A percentile compares a stretch with the other conserved stretches of the same genome.
These are phyloP conservation scores for Lycocerus yunnanus DNA, from an alignment of 2,888 invertebrate species.

Conservation along the genomic window DNA sequence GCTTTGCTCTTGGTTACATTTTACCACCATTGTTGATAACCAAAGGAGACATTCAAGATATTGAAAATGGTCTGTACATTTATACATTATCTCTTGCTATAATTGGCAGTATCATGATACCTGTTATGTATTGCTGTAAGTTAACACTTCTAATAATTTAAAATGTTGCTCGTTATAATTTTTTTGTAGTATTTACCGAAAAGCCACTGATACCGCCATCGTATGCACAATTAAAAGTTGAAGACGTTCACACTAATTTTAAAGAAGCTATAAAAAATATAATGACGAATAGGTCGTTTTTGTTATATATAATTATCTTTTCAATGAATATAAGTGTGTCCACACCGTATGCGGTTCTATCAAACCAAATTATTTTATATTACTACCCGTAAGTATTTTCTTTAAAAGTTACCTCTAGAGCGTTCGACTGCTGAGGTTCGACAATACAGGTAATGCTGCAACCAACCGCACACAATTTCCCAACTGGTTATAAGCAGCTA, in stretches of 20 bases:
- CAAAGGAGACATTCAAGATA: background rate
- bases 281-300: constrained; percentile 77
- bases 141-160: background rate
- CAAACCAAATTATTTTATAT: constrained; percentile 83
- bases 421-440: too few relatives aligned
- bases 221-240: constrained; percentile 78
- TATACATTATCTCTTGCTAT: background rate
- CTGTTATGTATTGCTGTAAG: background rate
- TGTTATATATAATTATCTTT: constrained; percentile 84
- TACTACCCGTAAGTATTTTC: constrained; percentile 85
- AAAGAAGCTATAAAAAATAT: constrained; percentile 74
- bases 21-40: background rate
- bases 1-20: background rate
- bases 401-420: too few relatives aligned
- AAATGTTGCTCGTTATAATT: background rate
- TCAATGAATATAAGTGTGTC: constrained; percentile 96
- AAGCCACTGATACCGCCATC: background rate
- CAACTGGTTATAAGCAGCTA: too few relatives aligned
- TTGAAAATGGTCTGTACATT: background rate
- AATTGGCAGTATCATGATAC: background rate
- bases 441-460: too few relatives aligned
- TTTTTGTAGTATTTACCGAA: background rate
- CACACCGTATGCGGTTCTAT: constrained; percentile 93
- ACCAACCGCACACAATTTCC: too few relatives aligned
- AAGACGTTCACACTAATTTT: constrained; percentile 59